Percentiles rank a stretch among this genome's conserved stretches.
Conservation (phyloP, 2,797 vertebrate species). For the Neosilurus mollespiculum region DNA sequence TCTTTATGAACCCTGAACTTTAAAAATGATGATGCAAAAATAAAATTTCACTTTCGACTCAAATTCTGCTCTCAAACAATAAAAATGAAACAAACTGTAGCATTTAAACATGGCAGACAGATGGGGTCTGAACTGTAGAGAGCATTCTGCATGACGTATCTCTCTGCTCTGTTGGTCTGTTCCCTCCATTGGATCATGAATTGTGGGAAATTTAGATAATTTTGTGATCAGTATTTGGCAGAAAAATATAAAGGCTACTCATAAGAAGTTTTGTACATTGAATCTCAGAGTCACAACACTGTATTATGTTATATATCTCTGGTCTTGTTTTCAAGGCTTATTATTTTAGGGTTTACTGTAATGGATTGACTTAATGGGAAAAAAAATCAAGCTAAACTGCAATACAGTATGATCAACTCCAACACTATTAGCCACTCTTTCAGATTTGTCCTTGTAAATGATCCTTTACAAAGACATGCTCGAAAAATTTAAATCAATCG, state of each 20-base stretch:
- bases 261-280: neutral
- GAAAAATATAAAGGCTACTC: neutral
- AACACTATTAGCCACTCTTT: neutral
- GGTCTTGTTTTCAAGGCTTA: neutral
- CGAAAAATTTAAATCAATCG: neutral
- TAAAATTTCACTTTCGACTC: neutral
- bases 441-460: neutral
- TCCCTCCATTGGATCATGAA: neutral
- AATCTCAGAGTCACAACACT: neutral
- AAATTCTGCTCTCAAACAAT: neutral
- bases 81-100: neutral
- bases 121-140: neutral
- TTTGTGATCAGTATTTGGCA: neutral
- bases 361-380: neutral
- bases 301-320: neutral
- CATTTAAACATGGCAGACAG: neutral
- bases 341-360: neutral
- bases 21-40: neutral
- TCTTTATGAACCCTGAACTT: neutral
- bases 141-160: neutral
- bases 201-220: neutral
- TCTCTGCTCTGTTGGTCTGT: neutral
- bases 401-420: neutral
- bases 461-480: neutral
- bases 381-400: neutral